Evolutionary conservation across 2,113 vertebrate species (phyloP).

Genomic region (Sardina pilchardus): DNA sequence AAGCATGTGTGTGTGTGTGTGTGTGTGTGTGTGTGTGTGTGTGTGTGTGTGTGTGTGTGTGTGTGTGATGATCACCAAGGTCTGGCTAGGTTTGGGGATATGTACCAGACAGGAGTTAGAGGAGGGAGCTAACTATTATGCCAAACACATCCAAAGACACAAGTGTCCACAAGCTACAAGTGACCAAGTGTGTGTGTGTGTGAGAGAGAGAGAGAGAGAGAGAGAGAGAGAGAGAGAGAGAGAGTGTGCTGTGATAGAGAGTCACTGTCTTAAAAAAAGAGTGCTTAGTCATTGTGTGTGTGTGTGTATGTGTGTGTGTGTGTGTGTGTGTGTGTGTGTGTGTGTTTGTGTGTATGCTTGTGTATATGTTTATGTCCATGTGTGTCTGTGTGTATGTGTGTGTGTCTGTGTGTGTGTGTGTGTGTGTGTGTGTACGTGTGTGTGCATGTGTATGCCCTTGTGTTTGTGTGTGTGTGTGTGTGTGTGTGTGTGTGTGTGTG

Average conservation of each 20-base stretch:
- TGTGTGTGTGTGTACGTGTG: neutral
- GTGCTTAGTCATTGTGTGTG: neutral
- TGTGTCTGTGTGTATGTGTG: neutral
- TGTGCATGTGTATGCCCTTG: neutral
- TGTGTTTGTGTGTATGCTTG: neutral
- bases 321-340: neutral
- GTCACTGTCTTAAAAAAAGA: no score
- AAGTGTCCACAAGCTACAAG: neutral
- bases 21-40: no score
- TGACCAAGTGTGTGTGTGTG: neutral
- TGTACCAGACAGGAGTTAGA: no score
- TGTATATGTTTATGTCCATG: neutral
- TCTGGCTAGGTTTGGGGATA: neutral
- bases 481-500: neutral
- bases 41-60: no score
- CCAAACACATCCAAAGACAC: neutral
- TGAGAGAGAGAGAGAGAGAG: neutral
- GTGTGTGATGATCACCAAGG: slow-evolving; percentile 67
- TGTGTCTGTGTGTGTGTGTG: neutral
- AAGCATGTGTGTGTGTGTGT: no score
- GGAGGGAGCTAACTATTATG: neutral
- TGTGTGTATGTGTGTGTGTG: slow-evolving; percentile 4
- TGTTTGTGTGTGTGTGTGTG: neutral
- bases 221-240: no score
- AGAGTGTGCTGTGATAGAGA: neutral